phyloP scores from a whole-genome alignment of 53 echinoderm and acorn worm genomes.

The Paracentrotus lividus region DNA sequence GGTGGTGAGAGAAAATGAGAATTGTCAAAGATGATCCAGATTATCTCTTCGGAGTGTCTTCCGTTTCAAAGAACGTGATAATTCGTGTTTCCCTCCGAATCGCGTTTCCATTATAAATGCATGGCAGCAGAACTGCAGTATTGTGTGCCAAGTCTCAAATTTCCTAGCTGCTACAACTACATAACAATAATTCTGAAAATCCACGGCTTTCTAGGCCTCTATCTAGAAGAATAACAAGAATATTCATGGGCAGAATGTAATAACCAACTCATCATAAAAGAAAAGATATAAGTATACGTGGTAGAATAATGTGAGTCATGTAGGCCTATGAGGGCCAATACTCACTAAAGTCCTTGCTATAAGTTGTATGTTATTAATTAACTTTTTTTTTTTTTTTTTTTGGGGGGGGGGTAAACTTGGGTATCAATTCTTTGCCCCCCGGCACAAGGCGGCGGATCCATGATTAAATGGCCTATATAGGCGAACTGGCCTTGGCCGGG shows the following conservation, averaged over 20 bases:
- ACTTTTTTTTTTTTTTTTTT: no score
- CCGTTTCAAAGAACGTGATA: neutral
- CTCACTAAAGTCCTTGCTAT: no score
- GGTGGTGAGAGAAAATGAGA: neutral
- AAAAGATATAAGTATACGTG: no score
- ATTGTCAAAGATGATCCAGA: constrained; percentile 11
- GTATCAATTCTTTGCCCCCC: no score
- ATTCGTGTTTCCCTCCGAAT: neutral
- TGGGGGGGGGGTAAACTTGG: no score
- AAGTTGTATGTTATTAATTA: no score
- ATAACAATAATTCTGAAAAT: neutral
- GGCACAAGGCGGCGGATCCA: no score
- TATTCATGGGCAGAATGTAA: neutral
- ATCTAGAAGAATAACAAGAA: neutral
- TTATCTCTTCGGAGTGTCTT: neutral
- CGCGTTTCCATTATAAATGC: constrained; percentile 21
- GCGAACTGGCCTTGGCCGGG: no score
- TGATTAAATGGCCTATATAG: no score
- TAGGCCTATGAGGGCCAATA: no score
- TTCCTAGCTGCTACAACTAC: neutral
- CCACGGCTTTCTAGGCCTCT: no score
- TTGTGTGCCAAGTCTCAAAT: neutral
- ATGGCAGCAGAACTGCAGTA: neutral
- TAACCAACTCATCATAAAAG: neutral
- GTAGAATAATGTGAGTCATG: no score